Evolutionary conservation across 2,888 invertebrate species (phyloP), one percentile per base, ranked within the genome.

Genomic region (Neoaliturus tenellus): DNA sequence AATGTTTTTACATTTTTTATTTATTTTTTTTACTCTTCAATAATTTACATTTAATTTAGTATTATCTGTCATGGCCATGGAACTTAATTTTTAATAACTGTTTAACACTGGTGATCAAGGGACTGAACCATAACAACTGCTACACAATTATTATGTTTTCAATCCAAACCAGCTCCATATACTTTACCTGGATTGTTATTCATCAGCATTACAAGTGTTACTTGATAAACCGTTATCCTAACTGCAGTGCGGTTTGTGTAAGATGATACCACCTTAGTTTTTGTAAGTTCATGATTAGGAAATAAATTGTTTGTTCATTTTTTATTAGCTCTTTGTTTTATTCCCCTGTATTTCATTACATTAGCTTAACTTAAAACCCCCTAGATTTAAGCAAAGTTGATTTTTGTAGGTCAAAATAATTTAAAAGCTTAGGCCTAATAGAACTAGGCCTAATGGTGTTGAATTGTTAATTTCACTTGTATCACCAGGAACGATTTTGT

Each of bases 241-340:
- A 62, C 31, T 62, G 62, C 62, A 8, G 28, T 8, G 14, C 14
- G 31, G 62, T 51, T 23, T 23, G 25, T 62, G 25, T 31, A 62
- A 25, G 62, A 28, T 62, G 62, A 62, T 62, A 62, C 62, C 62
- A 62, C 31, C 31, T 62, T 62, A 62, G 62, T 28, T 62, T 62
- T 62, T 62, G 62, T 62, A 62, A 62, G 25, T 62, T 62, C 28
- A 62, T 62, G 28, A 69, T 39, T 69, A 69, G 69, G 35, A 69
- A 69, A 69, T 69, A 69, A 69, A 69, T 69, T 39, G 69, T 69
- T 69, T 69, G 69, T 69, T 69, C 69, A 69, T 69, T 69, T 69
- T 55, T 69, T 62, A 62, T 62, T 28, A 62, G 31, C 20, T 39
- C 51, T 17, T 51, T 62, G 14, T 31, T 5, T 62, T 12, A 62